Evolutionary conservation across 2,113 vertebrate genomes (phyloP), one percentile per base, ranked within the genome.

Genomic region (Xenopus laevis): DNA sequence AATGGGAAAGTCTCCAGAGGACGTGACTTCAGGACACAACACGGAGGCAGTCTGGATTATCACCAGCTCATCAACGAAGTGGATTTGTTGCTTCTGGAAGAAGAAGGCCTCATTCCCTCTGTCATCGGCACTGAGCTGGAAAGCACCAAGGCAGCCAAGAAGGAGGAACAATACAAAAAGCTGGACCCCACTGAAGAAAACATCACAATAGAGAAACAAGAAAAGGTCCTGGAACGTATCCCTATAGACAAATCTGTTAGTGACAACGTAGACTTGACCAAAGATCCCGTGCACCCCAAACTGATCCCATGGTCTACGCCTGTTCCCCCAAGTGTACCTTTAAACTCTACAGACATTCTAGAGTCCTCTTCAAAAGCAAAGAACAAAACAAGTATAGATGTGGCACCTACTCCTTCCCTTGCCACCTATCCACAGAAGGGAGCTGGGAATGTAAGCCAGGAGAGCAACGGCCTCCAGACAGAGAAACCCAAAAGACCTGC

Each of bases 121-220:
- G 17, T 17, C 33, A 17, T 15, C n/a, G 0, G 66, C 16, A 2
- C 12, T 17, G 13, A n/a, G 12, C 40, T 23, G 16, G 16, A 68
- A 68, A 13, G 8, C 20, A 4, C 11, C 13, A 60, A 60, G 16
- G 13, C 30, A 4, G 50, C 52, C 16, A 70, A 70, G 74, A 86
- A 91, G 53, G 87, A 88, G 1, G 71, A 69, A 44, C 27, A 16
- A 1, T 5, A 27, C 33, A 70, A 64, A 30, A 76, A 70, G 57
- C 45, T 33, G 16, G 67, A 57, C 65, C 58, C 16, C 7, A 47
- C 18, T 2, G 83, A 94, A 30, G 92, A 95, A 71, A 96, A 94
- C 2, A 21, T 91, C 72, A 94, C 93, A 60, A 89, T 66, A 0
- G 86, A 90, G 50, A 94, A 95, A 78, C 83, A 70, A 16, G 18